Conservation (phyloP, 23 tunicate genomes). For the Corella eumyota region DNA sequence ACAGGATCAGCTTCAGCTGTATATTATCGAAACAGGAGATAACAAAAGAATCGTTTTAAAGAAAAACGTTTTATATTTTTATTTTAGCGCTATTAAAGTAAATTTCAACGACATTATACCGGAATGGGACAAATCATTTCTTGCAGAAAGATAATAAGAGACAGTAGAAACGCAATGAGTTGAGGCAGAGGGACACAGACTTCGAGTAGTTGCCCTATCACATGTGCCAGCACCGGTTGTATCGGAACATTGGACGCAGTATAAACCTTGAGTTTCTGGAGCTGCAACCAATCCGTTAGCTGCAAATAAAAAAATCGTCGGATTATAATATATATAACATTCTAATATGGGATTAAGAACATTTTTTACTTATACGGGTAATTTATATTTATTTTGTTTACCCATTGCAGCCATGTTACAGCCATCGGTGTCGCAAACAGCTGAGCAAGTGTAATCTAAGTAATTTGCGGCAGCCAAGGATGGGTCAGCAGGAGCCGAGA, state of each 20-base stretch:
- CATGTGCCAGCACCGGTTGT: background rate
- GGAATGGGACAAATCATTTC: background rate
- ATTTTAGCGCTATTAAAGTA: no score
- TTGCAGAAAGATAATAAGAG: conserved; percentile 4
- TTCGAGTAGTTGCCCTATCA: background rate
- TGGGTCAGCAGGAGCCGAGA: background rate
- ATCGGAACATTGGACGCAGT: conserved; percentile 14
- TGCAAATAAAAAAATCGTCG: conserved; percentile 2
- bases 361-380: conserved; percentile 5
- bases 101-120: no score
- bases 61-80: no score
- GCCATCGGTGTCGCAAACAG: conserved; percentile 11
- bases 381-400: no score
- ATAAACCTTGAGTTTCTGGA: conserved; percentile 3
- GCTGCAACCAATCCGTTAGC: conserved; percentile 15
- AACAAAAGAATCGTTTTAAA: no score
- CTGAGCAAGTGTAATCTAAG: conserved; percentile 11
- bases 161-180: conserved; percentile 1
- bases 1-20: conserved; percentile 7
- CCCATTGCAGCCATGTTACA: no score
- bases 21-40: no score
- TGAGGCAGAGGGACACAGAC: background rate
- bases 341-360: no score
- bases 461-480: background rate
- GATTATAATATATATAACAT: no score